phyloP scores from a whole-genome alignment of 1,140 invertebrate species.

The Conus ventricosus region DNA sequence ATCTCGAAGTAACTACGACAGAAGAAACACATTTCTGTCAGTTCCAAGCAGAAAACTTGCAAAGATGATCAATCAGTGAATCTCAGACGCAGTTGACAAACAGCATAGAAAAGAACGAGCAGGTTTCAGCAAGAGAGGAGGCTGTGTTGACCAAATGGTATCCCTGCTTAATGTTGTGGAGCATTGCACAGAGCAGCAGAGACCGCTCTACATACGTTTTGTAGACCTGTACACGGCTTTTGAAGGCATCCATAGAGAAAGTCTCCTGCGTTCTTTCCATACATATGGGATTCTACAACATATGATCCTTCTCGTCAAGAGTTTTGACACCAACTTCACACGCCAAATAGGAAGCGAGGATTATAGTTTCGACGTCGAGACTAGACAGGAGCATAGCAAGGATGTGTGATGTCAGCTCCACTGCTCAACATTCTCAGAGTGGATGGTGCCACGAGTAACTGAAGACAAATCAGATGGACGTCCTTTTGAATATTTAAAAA shows the following conservation, averaged over 20 bases:
- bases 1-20: background rate
- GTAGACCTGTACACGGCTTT: background rate
- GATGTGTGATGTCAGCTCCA: background rate
- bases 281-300: background rate
- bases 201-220: background rate
- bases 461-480: background rate
- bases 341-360: background rate
- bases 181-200: no score
- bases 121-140: background rate
- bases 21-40: background rate
- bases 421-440: background rate
- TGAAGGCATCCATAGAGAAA: background rate
- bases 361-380: background rate
- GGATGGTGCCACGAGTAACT: background rate
- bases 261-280: background rate
- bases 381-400: background rate
- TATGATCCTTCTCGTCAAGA: background rate
- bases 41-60: background rate
- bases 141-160: background rate
- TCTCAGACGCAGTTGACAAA: background rate
- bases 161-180: background rate
- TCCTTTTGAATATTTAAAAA: background rate
- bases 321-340: background rate
- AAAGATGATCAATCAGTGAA: background rate
- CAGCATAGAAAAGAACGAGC: background rate